Conservation (phyloP, 2,888 invertebrate genomes). For the Metalampra italica region DNA sequence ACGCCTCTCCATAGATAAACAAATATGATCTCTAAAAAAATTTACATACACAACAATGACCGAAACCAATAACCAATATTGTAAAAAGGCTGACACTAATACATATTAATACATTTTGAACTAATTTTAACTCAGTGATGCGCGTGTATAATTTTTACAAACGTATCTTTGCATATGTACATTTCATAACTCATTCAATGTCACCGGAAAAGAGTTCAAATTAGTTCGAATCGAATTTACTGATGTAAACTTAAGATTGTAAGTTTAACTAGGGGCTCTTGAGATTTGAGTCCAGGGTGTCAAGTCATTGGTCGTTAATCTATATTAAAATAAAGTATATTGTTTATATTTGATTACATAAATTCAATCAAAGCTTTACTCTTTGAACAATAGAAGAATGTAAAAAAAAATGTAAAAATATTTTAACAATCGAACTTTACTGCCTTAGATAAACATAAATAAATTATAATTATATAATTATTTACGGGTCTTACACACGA, state of each 20-base stretch:
- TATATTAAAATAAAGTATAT: constrained; percentile 74
- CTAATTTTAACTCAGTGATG: constrained; percentile 59
- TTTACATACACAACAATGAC: constrained; percentile 64
- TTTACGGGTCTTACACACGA: no score
- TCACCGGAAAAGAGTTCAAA: constrained; percentile 15
- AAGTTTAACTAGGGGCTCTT: constrained; percentile 25
- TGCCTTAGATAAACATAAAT: no score
- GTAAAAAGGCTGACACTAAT: constrained; percentile 66
- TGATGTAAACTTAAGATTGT: constrained; percentile 16
- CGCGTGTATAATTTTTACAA: constrained; percentile 40
- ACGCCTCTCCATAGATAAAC: constrained; percentile 31
- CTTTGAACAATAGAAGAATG: constrained; percentile 18
- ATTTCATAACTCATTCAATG: constrained; percentile 6
- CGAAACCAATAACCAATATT: constrained; percentile 65
- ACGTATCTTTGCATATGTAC: constrained; percentile 18
- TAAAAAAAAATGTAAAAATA: not conserved
- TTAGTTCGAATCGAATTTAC: constrained; percentile 7
- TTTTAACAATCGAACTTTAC: no score
- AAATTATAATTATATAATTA: no score
- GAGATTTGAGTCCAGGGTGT: constrained; percentile 52
- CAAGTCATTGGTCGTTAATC: constrained; percentile 74
- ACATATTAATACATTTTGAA: constrained; percentile 66
- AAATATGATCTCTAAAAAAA: constrained; percentile 41
- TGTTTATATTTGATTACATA: constrained; percentile 62
- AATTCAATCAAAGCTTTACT: constrained; percentile 53